Evolutionary conservation across 2,888 invertebrate species (phyloP), one percentile per base, ranked within the genome.

Genomic region (Nomada fucata): DNA sequence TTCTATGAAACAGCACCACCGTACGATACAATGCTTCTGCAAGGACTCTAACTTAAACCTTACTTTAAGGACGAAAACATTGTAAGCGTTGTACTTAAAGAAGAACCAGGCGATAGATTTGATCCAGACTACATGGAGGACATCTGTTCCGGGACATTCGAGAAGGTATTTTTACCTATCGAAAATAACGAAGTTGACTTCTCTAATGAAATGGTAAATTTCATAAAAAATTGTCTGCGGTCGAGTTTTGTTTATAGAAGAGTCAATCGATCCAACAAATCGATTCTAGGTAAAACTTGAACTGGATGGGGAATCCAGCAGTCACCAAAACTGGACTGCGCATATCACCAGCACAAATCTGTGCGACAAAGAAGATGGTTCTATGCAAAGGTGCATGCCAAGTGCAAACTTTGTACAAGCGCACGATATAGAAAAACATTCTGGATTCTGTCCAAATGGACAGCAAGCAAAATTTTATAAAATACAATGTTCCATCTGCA

Each of bases 61-160:
- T 88, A 84, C 80, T 92, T 92, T 88, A 90, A 93, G 93, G 93
- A 92, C 89, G 92, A 92, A 89, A 92, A 91, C 88, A 91, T 92
- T 89, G 92, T 92, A 82, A 92, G 91, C 83, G 91, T 92, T 84
- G 91, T 92, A 82, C 89, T 92, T 82, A 93, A 92, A 78, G 92
- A 92, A 89, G 92, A 93, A 90, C 90, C 91, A 70, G 90, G 89
- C 71, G 92, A 90, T 82, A 91, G 90, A 90, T 91, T 92, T 63
- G 89, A 91, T 86, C 86, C 91, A n/a, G 89, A 90, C 85, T 93
- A 93, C 90, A 93, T 93, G 91, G 93, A 93, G 86, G 93, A 93
- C 86, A 93, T 93, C 82, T 93, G 93, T 82, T 90, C 92, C 36
- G 91, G 91, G 42, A 90, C 91, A 57, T 93, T 93, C 72, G 93